phyloP scores from a whole-genome alignment of 2,113 vertebrate genomes.

The Cnemophilus loriae region DNA sequence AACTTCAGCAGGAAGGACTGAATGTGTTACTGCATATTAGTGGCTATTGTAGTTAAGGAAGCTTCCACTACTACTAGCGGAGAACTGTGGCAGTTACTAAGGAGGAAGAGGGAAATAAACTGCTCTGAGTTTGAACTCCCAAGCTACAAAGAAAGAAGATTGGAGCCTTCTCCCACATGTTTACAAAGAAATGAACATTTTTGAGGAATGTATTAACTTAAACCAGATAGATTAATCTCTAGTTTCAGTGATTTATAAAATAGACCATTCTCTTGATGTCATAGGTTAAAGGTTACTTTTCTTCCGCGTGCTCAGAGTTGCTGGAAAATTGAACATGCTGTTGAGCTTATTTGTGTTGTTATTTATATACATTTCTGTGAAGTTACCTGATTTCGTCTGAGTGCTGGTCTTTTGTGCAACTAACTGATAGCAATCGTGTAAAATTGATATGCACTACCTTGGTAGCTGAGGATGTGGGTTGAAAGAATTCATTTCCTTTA shows the following conservation, averaged over 20 bases:
- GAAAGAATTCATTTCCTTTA: conserved; percentile 6
- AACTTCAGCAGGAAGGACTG: not conserved
- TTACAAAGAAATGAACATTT: not conserved
- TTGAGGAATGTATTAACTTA: not conserved
- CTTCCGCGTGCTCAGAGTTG: not conserved
- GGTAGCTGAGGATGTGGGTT: not conserved
- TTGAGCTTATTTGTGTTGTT: not conserved
- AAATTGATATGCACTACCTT: not conserved
- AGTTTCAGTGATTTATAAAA: not conserved
- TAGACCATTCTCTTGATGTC: not conserved
- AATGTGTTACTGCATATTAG: not conserved
- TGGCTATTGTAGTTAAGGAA: not conserved
- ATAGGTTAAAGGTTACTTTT: not conserved
- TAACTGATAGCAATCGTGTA: not conserved
- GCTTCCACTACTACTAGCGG: not conserved
- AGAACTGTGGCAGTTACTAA: not conserved
- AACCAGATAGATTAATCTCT: not conserved
- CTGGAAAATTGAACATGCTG: not conserved
- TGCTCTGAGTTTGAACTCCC: not conserved
- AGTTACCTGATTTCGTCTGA: not conserved
- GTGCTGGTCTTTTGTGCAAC: not conserved
- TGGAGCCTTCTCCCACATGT: accelerated
- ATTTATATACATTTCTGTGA: not conserved
- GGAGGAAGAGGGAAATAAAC: not conserved
- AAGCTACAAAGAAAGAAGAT: not conserved